These are phyloP conservation scores for Callyntrura sp. DNA, from an alignment of 2,888 invertebrate genomes.

Conservation along the genomic window DNA sequence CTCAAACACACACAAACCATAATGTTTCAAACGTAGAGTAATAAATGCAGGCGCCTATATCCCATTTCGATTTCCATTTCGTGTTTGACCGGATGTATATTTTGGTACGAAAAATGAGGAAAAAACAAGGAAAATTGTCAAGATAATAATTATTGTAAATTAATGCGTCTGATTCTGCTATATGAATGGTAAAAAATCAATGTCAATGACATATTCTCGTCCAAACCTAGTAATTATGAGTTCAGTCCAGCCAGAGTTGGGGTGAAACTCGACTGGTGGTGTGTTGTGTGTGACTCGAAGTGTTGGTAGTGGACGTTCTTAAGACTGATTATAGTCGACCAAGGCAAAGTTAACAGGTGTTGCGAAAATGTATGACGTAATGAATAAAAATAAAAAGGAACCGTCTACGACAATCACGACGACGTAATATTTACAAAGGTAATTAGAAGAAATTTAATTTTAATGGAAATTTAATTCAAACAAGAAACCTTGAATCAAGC, in stretches of 20 bases:
- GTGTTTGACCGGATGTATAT: no score
- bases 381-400: not conserved
- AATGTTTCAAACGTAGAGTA: no score
- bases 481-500: not conserved
- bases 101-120: not conserved
- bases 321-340: no score
- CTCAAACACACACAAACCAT: no score
- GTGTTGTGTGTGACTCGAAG: no score
- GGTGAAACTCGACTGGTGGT: not conserved
- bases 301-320: not conserved
- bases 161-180: not conserved
- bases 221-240: not conserved
- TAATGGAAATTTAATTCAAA: constrained; percentile 64
- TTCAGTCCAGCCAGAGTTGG: not conserved
- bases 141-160: not conserved
- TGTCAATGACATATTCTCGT: constrained; percentile 17
- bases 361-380: not conserved
- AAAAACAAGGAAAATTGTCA: not conserved
- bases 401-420: not conserved
- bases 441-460: constrained; percentile 34
- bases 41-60: no score
- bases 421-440: not conserved
- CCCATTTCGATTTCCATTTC: no score
- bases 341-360: no score
- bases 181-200: not conserved